A percentile compares a stretch with the other conserved stretches of the same genome.
These are phyloP conservation scores for Microcebus jonahi DNA, from an alignment of 2,113 vertebrate species.

Conservation along the genomic window DNA sequence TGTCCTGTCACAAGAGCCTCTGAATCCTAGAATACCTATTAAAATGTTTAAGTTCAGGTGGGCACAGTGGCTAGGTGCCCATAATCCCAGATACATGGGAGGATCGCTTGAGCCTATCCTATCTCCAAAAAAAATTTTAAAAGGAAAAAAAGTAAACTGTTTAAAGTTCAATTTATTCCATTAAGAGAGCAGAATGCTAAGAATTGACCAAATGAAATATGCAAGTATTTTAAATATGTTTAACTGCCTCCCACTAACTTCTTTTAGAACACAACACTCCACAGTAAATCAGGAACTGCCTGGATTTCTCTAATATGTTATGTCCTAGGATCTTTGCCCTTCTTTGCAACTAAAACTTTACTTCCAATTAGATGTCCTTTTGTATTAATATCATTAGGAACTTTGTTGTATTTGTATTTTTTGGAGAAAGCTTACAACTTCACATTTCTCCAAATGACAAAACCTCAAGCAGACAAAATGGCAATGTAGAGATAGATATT, in stretches of 20 bases:
- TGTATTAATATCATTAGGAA: not conserved
- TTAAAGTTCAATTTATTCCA: not conserved
- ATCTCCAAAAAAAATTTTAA: not conserved
- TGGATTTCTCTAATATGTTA: not conserved
- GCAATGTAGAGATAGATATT: not conserved
- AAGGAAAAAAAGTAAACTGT: not conserved
- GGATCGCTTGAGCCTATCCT: not conserved
- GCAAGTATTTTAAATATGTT: constrained; percentile 11
- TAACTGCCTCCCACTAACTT: not conserved
- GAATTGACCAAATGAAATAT: constrained; percentile 7
- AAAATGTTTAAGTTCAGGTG: not conserved
- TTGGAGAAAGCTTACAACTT: constrained; percentile 30
- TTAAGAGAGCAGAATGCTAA: not conserved
- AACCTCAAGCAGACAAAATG: not conserved
- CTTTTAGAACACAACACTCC: not conserved
- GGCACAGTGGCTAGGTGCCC: not conserved
- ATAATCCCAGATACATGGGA: not conserved
- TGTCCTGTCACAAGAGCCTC: not conserved
- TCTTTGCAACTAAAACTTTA: not conserved
- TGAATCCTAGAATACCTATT: not conserved
- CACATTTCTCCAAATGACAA: not conserved
- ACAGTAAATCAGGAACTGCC: not conserved
- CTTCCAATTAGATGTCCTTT: not conserved
- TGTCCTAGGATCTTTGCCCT: not conserved
- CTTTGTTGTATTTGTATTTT: not conserved